A percentile compares a stretch with the other conserved stretches of the same genome.
Evolutionary conservation across 2,888 invertebrate genomes (phyloP).

Genomic region (Lithophane socia): DNA sequence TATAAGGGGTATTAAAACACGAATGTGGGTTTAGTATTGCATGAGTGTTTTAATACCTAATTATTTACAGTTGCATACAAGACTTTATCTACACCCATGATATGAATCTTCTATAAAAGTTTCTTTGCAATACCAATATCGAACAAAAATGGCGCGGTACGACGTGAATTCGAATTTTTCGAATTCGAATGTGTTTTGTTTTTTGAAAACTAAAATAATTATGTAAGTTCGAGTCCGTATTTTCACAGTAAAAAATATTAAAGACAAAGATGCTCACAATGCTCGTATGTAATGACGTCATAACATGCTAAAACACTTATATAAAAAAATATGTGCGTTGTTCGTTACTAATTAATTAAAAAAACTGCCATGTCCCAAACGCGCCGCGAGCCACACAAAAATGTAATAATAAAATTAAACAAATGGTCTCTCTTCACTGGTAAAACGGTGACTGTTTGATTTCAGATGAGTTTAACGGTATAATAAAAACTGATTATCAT

Average conservation of each 20-base stretch:
- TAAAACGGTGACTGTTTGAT: slow-evolving; percentile 3
- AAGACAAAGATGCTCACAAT: background rate
- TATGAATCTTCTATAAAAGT: too few relatives aligned
- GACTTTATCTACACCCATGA: too few relatives aligned
- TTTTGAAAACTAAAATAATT: background rate
- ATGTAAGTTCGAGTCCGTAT: too few relatives aligned
- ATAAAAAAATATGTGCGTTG: slow-evolving; percentile 27
- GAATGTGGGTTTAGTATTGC: too few relatives aligned
- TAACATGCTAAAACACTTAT: slow-evolving; percentile 38
- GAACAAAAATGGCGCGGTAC: too few relatives aligned
- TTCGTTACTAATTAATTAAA: slow-evolving; percentile 34
- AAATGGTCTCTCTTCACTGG: background rate
- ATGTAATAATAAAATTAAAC: slow-evolving; percentile 27
- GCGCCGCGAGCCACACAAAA: background rate
- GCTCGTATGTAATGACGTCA: background rate
- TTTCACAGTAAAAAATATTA: background rate
- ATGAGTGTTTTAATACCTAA: too few relatives aligned
- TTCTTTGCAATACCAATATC: too few relatives aligned
- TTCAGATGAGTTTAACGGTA: slow-evolving; percentile 11
- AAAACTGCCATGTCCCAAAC: slow-evolving; percentile 18
- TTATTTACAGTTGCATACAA: too few relatives aligned
- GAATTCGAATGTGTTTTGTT: too few relatives aligned
- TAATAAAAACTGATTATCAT: background rate
- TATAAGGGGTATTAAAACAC: too few relatives aligned
- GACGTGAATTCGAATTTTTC: too few relatives aligned